Conservation (phyloP, 92 coral and sea anemone species). For the Pocillopora meandrina region DNA sequence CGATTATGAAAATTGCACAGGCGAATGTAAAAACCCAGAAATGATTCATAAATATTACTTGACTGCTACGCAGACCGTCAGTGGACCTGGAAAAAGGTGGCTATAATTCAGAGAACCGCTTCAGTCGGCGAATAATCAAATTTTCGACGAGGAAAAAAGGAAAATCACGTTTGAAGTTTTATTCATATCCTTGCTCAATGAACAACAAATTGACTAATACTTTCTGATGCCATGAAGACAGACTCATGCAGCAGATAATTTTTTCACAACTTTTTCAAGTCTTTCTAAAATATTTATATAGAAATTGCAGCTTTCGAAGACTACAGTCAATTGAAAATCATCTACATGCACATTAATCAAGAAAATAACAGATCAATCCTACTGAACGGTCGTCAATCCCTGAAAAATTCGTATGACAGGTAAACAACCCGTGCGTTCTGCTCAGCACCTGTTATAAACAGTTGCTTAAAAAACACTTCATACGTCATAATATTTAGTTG, state of each 20-base stretch:
- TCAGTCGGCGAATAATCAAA: not conserved
- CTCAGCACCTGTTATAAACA: conserved; percentile 6
- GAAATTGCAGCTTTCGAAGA: too few relatives aligned
- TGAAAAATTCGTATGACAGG: not conserved
- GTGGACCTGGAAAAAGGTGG: not conserved
- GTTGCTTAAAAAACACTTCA: not conserved
- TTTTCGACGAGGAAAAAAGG: too few relatives aligned
- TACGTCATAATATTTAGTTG: not conserved
- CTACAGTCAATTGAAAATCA: too few relatives aligned
- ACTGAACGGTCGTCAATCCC: not conserved
- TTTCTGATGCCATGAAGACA: too few relatives aligned
- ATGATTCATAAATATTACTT: not conserved
- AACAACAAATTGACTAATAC: too few relatives aligned
- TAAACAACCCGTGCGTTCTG: not conserved
- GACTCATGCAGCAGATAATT: too few relatives aligned
- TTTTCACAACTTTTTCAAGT: too few relatives aligned
- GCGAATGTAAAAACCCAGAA: not conserved
- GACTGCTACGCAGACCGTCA: not conserved
- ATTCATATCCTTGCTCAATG: too few relatives aligned
- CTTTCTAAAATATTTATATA: too few relatives aligned
- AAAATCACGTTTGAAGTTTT: too few relatives aligned
- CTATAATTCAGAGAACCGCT: not conserved
- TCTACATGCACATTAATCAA: not conserved
- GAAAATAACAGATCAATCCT: not conserved
- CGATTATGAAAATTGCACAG: conserved; percentile 15